Evolutionary conservation across 2,113 vertebrate genomes (phyloP), one percentile per base, ranked within the genome.

Genomic region (Columba janthina): DNA sequence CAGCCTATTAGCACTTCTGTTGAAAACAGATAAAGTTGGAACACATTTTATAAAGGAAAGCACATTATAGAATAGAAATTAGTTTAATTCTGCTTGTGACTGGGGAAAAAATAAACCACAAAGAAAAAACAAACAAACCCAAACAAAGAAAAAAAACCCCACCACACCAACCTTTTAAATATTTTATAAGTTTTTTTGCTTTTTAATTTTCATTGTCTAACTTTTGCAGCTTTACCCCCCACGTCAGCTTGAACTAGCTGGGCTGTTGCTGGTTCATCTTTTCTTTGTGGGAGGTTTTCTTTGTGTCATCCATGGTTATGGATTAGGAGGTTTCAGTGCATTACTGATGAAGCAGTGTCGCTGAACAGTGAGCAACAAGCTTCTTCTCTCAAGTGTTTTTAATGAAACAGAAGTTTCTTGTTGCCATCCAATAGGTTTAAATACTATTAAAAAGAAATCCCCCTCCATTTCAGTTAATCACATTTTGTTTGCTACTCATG

Each of bases 371-470:
- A 87, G 73, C 76, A 89, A 89, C 83, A 72, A 75, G 38, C 88
- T 83, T 53, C 69, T 82, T 79, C 50, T 94, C 88, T 83, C 51
- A 32, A 93, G 58, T 89, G 44, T 85, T 93, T 93, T 83, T 88
- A 83, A 93, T 73, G 85, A 95, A 92, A 86, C 62, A 85, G 81
- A 89, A 94, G 66, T 95, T 96, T 95, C 80, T 75, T 91, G 65
- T 89, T 93, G 76, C 84, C 21, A 11, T 92, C 76, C 89, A 88
- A 89, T 94, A 73, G 71, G 78, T 90, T 96, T 95, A 96, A 83
- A 88, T 42, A 24, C 71, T 88, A 51, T 87, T 93, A 76, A 88
- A 85, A 92, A 90, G 81, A 94, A 95, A 94, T 95, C 60, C 70
- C 70, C 67, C 51, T 88, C 66, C 56, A 82, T 73, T 93, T 93